Conservation (phyloP, 2,888 invertebrate species). For the Lacanobia oleracea region DNA sequence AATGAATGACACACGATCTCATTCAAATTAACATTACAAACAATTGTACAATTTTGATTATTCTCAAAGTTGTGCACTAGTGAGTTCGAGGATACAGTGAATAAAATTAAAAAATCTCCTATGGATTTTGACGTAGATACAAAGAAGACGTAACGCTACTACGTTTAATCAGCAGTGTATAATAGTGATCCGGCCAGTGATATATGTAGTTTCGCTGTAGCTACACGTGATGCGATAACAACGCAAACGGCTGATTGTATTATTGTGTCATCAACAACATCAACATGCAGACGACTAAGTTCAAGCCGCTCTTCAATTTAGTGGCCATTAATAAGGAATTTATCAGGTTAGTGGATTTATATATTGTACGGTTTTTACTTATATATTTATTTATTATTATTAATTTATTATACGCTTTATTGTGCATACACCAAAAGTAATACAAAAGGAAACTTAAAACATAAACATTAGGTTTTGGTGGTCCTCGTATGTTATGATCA, state of each 20-base stretch:
- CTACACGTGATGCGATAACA: constrained; percentile 7
- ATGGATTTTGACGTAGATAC: not conserved
- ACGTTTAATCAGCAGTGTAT: not conserved
- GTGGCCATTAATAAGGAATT: constrained; percentile 39
- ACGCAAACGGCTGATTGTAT: not conserved
- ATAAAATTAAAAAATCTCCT: not conserved
- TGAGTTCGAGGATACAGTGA: not conserved
- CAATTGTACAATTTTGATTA: too few relatives aligned
- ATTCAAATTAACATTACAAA: too few relatives aligned
- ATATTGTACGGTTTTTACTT: too few relatives aligned
- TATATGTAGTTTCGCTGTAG: constrained; percentile 7
- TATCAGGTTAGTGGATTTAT: constrained; percentile 45
- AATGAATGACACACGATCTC: not conserved
- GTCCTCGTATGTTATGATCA: not conserved
- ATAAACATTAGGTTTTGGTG: too few relatives aligned
- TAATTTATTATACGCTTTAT: too few relatives aligned
- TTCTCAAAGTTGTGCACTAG: too few relatives aligned
- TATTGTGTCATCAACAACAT: constrained; percentile 19
- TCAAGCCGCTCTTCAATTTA: constrained; percentile 50
- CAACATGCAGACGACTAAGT: constrained; percentile 53
- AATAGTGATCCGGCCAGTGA: not conserved
- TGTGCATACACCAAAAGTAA: too few relatives aligned
- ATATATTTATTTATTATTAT: too few relatives aligned
- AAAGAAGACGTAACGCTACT: not conserved
- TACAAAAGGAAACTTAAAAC: too few relatives aligned